Evolutionary conservation across 64 coral and sea anemone species (phyloP), one percentile per base, ranked within the genome.

Genomic region (Pachyseris speciosa): DNA sequence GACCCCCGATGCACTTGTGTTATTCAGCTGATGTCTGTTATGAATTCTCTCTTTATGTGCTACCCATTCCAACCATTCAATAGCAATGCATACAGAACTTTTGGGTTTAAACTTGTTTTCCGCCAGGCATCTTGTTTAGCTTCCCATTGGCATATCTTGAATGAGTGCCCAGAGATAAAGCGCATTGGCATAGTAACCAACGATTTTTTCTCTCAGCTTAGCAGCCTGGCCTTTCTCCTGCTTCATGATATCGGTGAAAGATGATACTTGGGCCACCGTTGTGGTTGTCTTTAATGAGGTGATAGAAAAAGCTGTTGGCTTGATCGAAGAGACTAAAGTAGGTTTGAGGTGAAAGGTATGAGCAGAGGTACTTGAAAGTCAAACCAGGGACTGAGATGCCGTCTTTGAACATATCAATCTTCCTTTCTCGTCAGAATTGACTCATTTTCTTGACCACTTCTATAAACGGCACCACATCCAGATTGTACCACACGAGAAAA

Each of bases 111-210:
- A 83, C 0, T 83, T 0, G 0, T 49, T 25, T 25, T 47, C 78
- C 7, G 55, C 78, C 2, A 37, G 28, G 9, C 78, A 2, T 36
- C 55, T 10, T 38, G 78, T 83, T 3, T 60, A 83, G n/a, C 50
- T 55, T 4, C 78, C 55, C 9, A 36, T 61, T 3, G 78, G 78
- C 78, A 64, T 83, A 37, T 83, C 52, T 38, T 83, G 78, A n/a
- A n/a, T n/a, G n/a, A n/a, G n/a, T n/a, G n/a, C n/a, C n/a, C n/a
- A n/a, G n/a, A n/a, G n/a, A n/a, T 58, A 83, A 0, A 53, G 4
- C 0, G 78, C 78, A 31, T 83, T 83, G 0, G 78, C 50, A 37
- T 83, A 49, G 24, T 83, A 83, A 0, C 78, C 78, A 24, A 83
- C 78, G 7, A 83, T 31, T 7, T 58, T 29, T 10, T 71, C 8